A percentile compares a stretch with the other conserved stretches of the same genome.
These are phyloP conservation scores for Pipistrellus pygmaeus DNA, from an alignment of 2,797 vertebrate species.

Conservation along the genomic window DNA sequence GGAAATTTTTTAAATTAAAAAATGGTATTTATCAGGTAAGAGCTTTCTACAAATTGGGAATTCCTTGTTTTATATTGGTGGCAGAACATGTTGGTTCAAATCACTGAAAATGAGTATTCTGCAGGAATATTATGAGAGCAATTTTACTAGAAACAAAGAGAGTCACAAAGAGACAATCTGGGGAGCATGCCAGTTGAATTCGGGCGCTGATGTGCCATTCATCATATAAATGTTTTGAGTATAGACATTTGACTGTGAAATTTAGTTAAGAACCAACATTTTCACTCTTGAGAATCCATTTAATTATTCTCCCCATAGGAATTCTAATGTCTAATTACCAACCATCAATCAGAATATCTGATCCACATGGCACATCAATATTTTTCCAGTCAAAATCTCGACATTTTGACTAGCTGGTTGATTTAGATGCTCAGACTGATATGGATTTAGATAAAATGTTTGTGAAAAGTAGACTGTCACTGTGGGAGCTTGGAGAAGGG, in stretches of 20 bases:
- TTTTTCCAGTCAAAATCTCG: background rate
- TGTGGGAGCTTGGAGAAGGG: background rate
- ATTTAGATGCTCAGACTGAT: background rate
- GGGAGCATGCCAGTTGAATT: background rate
- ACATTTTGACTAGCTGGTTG: background rate
- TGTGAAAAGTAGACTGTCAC: background rate
- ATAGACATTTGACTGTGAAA: background rate
- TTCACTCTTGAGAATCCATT: background rate
- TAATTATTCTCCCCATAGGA: background rate
- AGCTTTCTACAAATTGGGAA: background rate
- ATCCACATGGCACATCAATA: background rate
- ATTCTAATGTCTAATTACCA: background rate
- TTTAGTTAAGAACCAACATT: background rate
- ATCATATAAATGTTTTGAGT: background rate
- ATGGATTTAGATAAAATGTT: background rate
- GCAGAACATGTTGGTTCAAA: background rate
- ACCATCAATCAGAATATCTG: background rate
- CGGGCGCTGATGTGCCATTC: background rate
- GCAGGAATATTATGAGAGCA: background rate
- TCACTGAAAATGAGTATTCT: background rate
- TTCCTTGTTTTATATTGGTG: background rate
- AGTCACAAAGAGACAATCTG: background rate
- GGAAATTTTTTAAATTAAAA: background rate
- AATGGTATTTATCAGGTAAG: background rate
- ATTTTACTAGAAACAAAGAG: background rate